A percentile compares a stretch with the other conserved stretches of the same genome.
Evolutionary conservation across 2,888 invertebrate genomes (phyloP).

Genomic region (Megamerina dolium): DNA sequence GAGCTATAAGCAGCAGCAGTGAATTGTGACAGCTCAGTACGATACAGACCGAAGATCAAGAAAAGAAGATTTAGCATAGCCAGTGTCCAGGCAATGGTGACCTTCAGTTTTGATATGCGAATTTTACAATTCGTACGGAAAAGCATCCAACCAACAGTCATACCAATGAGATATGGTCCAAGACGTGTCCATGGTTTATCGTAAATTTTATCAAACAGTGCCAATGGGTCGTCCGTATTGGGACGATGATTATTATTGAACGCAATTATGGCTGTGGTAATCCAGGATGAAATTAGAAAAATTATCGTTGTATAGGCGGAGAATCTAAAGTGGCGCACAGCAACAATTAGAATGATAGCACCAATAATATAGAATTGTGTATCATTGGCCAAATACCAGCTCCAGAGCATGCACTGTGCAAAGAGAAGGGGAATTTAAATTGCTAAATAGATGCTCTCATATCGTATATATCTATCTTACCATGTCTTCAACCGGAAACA

Average conservation of each 20-base stretch:
- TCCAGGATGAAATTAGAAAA: constrained; percentile 69
- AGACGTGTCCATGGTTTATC: constrained; percentile 84
- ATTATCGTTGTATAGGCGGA: constrained; percentile 61
- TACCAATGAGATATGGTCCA: constrained; percentile 79
- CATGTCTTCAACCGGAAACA: constrained; percentile 80
- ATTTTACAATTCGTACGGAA: constrained; percentile 77
- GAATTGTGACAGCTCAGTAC: constrained; percentile 60
- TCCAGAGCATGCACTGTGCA: constrained; percentile 78
- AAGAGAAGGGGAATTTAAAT: too few relatives aligned
- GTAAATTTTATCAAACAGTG: constrained; percentile 81
- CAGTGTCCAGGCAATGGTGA: constrained; percentile 64
- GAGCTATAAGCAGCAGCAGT: constrained; percentile 75
- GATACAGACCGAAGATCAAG: constrained; percentile 73
- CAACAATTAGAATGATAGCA: constrained; percentile 72
- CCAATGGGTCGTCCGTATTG: constrained; percentile 72
- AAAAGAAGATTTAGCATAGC: constrained; percentile 63
- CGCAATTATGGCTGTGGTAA: constrained; percentile 75
- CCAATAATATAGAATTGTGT: constrained; percentile 82
- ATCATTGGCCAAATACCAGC: constrained; percentile 84
- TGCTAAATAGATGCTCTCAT: too few relatives aligned
- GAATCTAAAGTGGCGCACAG: constrained; percentile 71
- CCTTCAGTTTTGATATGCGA: constrained; percentile 62
- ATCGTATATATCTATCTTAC: constrained; percentile 54
- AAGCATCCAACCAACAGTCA: constrained; percentile 76
- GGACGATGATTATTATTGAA: constrained; percentile 74